Evolutionary conservation across 2,888 invertebrate genomes (phyloP).

Genomic region (Heliothis peltigera): DNA sequence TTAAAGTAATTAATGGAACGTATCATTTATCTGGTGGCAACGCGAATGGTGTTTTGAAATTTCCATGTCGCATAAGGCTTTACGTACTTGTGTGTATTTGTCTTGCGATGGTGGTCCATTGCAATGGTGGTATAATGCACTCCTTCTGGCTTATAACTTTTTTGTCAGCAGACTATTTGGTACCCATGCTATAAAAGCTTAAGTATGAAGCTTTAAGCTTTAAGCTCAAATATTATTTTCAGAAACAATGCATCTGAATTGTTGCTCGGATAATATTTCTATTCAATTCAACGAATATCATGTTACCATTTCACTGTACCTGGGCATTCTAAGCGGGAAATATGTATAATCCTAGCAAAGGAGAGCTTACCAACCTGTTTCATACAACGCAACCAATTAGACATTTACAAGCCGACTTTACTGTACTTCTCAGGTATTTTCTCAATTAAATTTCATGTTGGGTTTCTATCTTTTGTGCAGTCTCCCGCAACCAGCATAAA

Average conservation of each 20-base stretch:
- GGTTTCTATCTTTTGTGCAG: slow-evolving; percentile 27
- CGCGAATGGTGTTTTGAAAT: too few species aligned
- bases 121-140: too few species aligned
- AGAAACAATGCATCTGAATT: slow-evolving; percentile 7
- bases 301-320: slow-evolving; percentile 4
- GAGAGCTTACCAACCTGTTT: slow-evolving; percentile 32
- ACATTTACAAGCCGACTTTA: slow-evolving; percentile 29
- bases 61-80: too few species aligned
- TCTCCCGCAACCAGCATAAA: slow-evolving; percentile 14
- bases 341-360: slow-evolving; percentile 35
- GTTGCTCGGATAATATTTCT: slow-evolving; percentile 5
- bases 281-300: slow-evolving; percentile 13
- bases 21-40: too few species aligned
- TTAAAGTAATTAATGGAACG: too few species aligned
- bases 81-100: too few species aligned
- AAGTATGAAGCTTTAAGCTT: not conserved
- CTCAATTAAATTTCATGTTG: slow-evolving; percentile 64
- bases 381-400: slow-evolving; percentile 57
- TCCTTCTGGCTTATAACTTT: too few species aligned
- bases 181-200: too few species aligned
- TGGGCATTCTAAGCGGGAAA: slow-evolving; percentile 22
- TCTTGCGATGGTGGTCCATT: too few species aligned
- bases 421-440: slow-evolving; percentile 44
- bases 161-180: too few species aligned
- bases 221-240: not conserved